Conservation (phyloP, 1,140 invertebrate species). For the Dendrolimus punctatus region DNA sequence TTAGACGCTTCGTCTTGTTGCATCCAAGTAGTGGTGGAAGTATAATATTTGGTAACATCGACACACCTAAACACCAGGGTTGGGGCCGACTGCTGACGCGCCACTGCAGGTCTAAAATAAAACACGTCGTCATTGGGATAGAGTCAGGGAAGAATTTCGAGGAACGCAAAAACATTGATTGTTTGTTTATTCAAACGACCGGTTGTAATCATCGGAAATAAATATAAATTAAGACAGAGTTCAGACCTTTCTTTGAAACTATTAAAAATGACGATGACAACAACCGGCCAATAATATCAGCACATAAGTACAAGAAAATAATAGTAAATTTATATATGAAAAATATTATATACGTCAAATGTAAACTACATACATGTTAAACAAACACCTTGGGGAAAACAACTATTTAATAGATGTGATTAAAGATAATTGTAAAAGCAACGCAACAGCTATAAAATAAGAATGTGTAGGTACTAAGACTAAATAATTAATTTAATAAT, state of each 20-base stretch:
- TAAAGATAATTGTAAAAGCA: constrained; percentile 8
- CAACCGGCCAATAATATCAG: background rate
- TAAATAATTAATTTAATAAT: constrained; percentile 1
- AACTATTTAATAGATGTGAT: too few relatives aligned
- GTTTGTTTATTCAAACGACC: constrained; percentile 8
- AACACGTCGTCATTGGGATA: constrained; percentile 55
- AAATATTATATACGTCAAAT: too few relatives aligned
- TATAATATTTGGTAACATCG: constrained; percentile 59
- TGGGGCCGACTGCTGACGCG: constrained; percentile 71
- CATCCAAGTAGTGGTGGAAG: constrained; percentile 49
- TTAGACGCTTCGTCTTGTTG: constrained; percentile 5
- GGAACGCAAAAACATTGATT: constrained; percentile 5
- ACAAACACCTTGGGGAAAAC: too few relatives aligned
- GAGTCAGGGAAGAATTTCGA: constrained; percentile 14
- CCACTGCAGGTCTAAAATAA: constrained; percentile 72
- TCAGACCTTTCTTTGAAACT: background rate
- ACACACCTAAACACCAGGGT: constrained; percentile 73
- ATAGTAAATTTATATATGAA: too few relatives aligned
- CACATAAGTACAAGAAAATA: too few relatives aligned
- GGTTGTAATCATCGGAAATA: constrained; percentile 12
- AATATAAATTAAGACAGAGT: background rate
- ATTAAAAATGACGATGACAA: constrained; percentile 1
- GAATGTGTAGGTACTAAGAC: constrained; percentile 4
- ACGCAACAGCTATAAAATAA: constrained; percentile 13
- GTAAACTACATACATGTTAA: too few relatives aligned